Conservation (phyloP, 2,113 vertebrate genomes). For the Eleginops maclovinus region DNA sequence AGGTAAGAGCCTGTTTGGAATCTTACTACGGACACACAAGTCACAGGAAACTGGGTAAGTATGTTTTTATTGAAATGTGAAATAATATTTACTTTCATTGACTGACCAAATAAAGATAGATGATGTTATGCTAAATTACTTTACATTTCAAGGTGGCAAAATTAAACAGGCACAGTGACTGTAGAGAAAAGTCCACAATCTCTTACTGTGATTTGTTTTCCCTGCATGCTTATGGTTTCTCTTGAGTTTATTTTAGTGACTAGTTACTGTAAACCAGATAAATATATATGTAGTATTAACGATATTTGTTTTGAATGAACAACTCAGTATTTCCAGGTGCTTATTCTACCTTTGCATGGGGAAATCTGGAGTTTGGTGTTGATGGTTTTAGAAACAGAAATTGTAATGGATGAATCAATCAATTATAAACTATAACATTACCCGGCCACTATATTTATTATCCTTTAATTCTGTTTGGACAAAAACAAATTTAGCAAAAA, state of each 20-base stretch:
- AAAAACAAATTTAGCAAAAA: no score
- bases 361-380: constrained; percentile 13
- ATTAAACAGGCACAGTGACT: neutral
- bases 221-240: neutral
- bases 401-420: no score
- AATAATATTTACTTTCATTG: neutral
- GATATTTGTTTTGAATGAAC: neutral
- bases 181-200: neutral
- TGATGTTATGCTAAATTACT: neutral
- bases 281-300: neutral
- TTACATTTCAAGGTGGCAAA: neutral
- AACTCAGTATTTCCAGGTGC: neutral
- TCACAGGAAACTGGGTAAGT: constrained; percentile 56
- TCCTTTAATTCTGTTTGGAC: no score
- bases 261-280: neutral
- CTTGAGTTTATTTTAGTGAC: neutral
- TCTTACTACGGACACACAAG: constrained; percentile 20
- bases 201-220: neutral
- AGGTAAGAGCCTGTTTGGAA: constrained; percentile 69
- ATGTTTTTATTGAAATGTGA: neutral
- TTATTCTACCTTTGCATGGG: constrained; percentile 14
- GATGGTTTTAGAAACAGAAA: neutral
- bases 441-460: no score
- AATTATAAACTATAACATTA: no score
- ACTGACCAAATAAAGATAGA: neutral